A percentile compares a stretch with the other conserved stretches of the same genome.
Evolutionary conservation across 2,113 vertebrate species (phyloP).

Genomic region (Chaetodon auriga): DNA sequence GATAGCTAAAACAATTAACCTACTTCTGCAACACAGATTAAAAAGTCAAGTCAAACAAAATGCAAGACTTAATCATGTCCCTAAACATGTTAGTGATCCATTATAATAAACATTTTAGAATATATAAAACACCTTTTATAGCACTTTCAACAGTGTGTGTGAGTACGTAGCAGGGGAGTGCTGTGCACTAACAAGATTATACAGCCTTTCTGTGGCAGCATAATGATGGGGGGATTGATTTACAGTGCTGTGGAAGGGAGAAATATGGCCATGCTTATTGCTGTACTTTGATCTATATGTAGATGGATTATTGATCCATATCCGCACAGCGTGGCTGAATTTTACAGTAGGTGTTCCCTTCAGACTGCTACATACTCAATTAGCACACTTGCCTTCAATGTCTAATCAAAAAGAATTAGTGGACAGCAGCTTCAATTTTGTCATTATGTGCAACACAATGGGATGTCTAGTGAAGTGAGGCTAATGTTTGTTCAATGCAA

Average conservation of each 20-base stretch:
- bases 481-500: neutral
- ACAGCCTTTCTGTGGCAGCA: neutral
- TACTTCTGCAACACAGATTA: neutral
- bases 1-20: conserved; percentile 8
- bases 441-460: conserved; percentile 21
- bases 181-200: conserved; percentile 1
- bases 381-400: neutral
- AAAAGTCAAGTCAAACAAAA: conserved; percentile 11
- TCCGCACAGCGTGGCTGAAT: neutral
- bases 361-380: neutral
- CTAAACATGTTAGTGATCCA: neutral
- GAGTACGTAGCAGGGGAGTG: neutral
- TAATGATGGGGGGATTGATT: conserved; percentile 14
- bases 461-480: neutral
- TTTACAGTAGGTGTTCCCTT: conserved; percentile 21
- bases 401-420: conserved; percentile 37
- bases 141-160: neutral
- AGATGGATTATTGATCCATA: conserved; percentile 54
- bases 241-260: neutral
- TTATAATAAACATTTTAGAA: conserved; percentile 1
- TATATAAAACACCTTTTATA: neutral
- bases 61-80: conserved; percentile 1
- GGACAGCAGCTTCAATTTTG: conserved; percentile 15
- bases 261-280: conserved; percentile 41
- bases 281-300: conserved; percentile 39